Evolutionary conservation across 2,113 vertebrate species (phyloP), one percentile per base, ranked within the genome.

Genomic region (Crotalus tigris): DNA sequence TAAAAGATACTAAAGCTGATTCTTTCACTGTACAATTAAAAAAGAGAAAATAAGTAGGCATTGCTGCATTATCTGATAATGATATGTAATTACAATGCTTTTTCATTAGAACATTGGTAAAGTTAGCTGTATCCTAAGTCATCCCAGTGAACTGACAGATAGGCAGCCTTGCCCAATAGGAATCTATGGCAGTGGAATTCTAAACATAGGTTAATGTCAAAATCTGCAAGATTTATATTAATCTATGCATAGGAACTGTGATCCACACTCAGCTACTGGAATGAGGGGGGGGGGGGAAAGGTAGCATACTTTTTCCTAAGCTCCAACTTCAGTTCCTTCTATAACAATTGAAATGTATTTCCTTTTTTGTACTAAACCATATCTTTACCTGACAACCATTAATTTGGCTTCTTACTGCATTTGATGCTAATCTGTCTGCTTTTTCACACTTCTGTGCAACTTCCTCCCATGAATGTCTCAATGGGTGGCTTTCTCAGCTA

Each of bases 81-180:
- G 86, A 51, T 29, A 44, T 88, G 75, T 24, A 85, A 89, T 92
- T 87, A 95, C 64, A 93, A 53, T 85, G 64, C 55, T 29, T 29
- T 81, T 29, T 91, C 85, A 53, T 93, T 93, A 55, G 29, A 49
- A 75, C 53, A 11, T 51, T 57, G 46, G 69, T 64, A 57, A 57
- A 17, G 75, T 55, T 57, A 86, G 49, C 44, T 49, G 51, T 57
- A 46, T 61, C 95, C 92, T 69, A 93, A 95, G 64, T 55, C 87
- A 85, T 93, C 58, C 85, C 23, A 26, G 33, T 55, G 13, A 61
- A 64, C n/a, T 88, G 91, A 91, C 6, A 93, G 51, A 57, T 59
- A 92, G 21, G 10, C 15, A 92, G 55, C 55, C 49, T 21, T 89
- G 86, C 89, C 69, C 69, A 75, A 59, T 29, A 58, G n/a, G 46